Conservation (phyloP, 53 echinoderm and acorn worm species). For the Pentamera pediparva region DNA sequence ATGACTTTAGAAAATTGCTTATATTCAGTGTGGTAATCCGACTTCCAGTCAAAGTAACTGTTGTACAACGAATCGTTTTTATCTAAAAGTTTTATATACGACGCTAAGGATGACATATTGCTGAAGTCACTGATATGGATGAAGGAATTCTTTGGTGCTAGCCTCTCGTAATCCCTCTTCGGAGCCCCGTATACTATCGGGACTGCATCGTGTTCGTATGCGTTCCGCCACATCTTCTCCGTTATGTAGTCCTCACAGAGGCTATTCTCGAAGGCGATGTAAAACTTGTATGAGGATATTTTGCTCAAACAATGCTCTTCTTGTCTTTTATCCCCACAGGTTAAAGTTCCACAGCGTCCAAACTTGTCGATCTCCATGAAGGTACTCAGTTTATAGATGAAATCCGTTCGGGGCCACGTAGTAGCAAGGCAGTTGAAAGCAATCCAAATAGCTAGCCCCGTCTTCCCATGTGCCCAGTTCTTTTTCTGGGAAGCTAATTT, state of each 20-base stretch:
- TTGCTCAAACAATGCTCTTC: not conserved
- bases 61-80: constrained; percentile 15
- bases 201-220: not conserved
- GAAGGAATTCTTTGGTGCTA: not conserved
- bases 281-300: constrained; percentile 10
- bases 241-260: constrained; percentile 16
- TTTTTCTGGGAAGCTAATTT: not conserved
- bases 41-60: constrained; percentile 12
- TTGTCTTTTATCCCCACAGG: not conserved
- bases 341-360: constrained; percentile 11
- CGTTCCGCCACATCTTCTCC: constrained; percentile 9
- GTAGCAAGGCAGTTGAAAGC: not conserved
- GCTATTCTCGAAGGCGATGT: constrained; percentile 9
- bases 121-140: not conserved
- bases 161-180: not conserved
- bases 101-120: not conserved
- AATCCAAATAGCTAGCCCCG: not conserved
- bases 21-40: no score
- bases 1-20: no score
- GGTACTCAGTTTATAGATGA: not conserved
- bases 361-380: not conserved
- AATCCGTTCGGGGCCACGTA: not conserved
- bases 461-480: constrained; percentile 11
- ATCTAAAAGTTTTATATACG: constrained; percentile 9
- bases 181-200: constrained; percentile 11